These are phyloP conservation scores for Epicauta chinensis DNA, from an alignment of 1,140 invertebrate species.

Conservation along the genomic window DNA sequence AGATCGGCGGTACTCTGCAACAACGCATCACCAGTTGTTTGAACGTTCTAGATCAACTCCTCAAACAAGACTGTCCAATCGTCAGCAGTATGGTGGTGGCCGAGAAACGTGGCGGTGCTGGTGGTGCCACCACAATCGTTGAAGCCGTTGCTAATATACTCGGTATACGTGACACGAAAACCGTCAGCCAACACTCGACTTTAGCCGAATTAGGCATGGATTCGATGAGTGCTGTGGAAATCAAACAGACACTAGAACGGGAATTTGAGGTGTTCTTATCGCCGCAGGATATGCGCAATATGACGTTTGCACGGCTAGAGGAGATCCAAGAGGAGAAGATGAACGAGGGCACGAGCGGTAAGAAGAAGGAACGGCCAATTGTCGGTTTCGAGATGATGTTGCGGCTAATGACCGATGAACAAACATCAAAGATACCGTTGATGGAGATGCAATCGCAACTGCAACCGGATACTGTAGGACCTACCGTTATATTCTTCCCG, in stretches of 20 bases:
- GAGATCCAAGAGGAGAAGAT: neutral
- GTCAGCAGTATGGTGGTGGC: constrained; percentile 56
- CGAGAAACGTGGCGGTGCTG: constrained; percentile 48
- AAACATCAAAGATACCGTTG: neutral
- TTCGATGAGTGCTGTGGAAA: constrained; percentile 76
- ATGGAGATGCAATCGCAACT: neutral
- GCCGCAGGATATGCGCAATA: constrained; percentile 52
- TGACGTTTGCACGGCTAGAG: constrained; percentile 35
- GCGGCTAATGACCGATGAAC: neutral
- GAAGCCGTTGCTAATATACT: constrained; percentile 59
- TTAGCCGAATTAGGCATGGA: constrained; percentile 83
- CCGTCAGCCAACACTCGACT: constrained; percentile 55
- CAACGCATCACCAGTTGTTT: constrained; percentile 78
- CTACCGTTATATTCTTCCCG: neutral
- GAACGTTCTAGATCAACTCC: constrained; percentile 57
- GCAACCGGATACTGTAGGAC: neutral
- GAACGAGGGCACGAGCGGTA: neutral
- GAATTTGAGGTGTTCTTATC: constrained; percentile 57
- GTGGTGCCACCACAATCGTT: constrained; percentile 45
- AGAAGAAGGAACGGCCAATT: neutral
- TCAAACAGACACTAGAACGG: constrained; percentile 62
- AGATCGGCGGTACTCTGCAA: constrained; percentile 75
- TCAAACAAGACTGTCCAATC: constrained; percentile 67
- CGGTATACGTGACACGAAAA: constrained; percentile 31
- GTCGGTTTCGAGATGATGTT: neutral